These are phyloP conservation scores for Fistularia commersonii DNA, from an alignment of 2,797 vertebrate genomes.

Conservation along the genomic window DNA sequence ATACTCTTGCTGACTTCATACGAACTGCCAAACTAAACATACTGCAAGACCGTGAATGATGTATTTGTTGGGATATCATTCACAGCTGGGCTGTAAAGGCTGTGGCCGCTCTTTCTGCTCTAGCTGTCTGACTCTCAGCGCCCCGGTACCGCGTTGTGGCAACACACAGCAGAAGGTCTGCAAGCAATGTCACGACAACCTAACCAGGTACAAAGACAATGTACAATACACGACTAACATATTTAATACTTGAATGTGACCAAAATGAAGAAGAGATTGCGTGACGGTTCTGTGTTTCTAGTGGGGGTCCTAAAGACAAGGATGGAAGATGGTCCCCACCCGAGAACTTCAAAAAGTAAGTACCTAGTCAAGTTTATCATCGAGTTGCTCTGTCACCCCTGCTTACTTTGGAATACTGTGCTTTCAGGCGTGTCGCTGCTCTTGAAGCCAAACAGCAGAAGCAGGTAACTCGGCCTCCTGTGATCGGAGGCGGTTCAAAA, in stretches of 20 bases:
- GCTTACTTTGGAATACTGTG: constrained; percentile 9
- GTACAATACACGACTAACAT: not conserved
- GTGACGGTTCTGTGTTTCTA: constrained; percentile 41
- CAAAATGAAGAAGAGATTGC: too few species aligned
- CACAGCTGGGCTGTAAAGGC: constrained; percentile 87
- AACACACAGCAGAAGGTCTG: constrained; percentile 91
- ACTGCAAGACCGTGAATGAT: not conserved
- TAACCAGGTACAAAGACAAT: constrained; percentile 80
- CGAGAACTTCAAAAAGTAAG: constrained; percentile 98
- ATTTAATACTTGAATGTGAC: too few species aligned
- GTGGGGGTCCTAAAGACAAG: constrained; percentile 70
- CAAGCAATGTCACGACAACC: constrained; percentile 83
- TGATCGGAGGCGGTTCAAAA: constrained; percentile 45
- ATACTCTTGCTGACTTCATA: too few species aligned
- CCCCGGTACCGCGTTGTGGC: constrained; percentile 82
- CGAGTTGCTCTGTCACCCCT: not conserved
- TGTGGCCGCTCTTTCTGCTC: constrained; percentile 90
- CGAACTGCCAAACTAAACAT: too few species aligned
- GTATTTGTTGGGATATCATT: constrained; percentile 2
- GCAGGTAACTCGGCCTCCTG: constrained; percentile 38
- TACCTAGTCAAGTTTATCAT: constrained; percentile 21
- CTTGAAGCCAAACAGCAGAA: constrained; percentile 86
- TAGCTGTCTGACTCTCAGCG: constrained; percentile 82
- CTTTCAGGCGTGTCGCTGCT: constrained; percentile 86
- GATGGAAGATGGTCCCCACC: constrained; percentile 94